Percentiles rank a stretch among this genome's conserved stretches.
Conservation (phyloP, 2,113 vertebrate species). For the Emydura subglobosa region DNA sequence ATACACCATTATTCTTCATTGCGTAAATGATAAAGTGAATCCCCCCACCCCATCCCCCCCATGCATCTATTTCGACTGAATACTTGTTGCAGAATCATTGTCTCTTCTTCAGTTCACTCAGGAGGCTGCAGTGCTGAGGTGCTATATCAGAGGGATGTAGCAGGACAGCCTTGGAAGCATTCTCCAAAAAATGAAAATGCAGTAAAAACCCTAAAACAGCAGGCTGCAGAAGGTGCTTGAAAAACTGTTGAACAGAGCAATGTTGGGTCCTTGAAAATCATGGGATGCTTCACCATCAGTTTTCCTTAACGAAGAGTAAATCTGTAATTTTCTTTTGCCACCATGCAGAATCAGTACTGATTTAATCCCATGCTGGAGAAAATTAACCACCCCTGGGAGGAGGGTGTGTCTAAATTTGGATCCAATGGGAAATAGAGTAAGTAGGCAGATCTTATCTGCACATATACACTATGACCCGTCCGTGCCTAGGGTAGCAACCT, state of each 20-base stretch:
- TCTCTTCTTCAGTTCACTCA: not conserved
- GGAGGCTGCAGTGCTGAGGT: not conserved
- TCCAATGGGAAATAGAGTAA: fast-evolving
- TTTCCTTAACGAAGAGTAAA: fast-evolving
- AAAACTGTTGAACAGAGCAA: not conserved
- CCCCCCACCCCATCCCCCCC: no score
- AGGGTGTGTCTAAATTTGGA: not conserved
- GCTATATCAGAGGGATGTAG: not conserved
- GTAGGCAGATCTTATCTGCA: fast-evolving
- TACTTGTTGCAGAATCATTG: not conserved
- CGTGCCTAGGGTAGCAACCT: no score
- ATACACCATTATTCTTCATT: not conserved
- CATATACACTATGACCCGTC: not conserved
- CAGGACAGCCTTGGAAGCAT: not conserved
- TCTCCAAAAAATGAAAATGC: no score
- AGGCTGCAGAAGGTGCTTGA: not conserved
- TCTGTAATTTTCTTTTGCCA: fast-evolving
- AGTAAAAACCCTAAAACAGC: fast-evolving
- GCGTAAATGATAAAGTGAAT: not conserved
- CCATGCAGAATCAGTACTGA: fast-evolving
- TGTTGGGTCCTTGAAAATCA: not conserved
- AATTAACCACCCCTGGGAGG: not conserved
- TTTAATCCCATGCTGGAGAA: fast-evolving
- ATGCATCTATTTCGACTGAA: not conserved
- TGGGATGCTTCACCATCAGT: fast-evolving